Evolutionary conservation across 2,113 vertebrate genomes (phyloP), one percentile per base, ranked within the genome.

Genomic region (Scomber japonicus): DNA sequence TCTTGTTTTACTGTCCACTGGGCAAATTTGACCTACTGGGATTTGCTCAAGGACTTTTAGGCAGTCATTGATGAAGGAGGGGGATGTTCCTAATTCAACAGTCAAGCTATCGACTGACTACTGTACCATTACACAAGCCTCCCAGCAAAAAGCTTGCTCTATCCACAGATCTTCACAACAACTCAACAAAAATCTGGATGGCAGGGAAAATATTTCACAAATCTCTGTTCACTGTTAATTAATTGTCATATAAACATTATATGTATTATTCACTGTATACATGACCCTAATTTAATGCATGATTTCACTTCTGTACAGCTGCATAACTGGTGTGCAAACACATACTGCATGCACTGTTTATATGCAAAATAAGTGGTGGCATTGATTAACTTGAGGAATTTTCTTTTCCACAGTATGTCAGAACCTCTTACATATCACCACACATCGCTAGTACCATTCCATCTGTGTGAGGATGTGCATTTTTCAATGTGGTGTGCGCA

Each of bases 321-420:
- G 50, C 12, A 57, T 64, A 46, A 50, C 49, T 30, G 9, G 53
- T 71, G 74, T 72, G 44, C 24, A 65, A 55, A 66, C 71, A 84
- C 56, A 84, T 83, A 63, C 81, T 55, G 17, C 27, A 59, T 56
- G 54, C 49, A 67, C 56, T 83, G 66, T 81, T 88, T 70, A 46
- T 30, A 66, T 55, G 44, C 54, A 73, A 71, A 81, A 24, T 24
- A 66, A 70, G 24, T 64, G 61, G 56, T 3, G 9, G 35, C 45
- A 75, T 30, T 64, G 24, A 73, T 76, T 78, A 71, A 24, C n/a
- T 35, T 11, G 12, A 24, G 6, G 3, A 9, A 35, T 50, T 68
- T 57, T 10, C 16, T 67, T 81, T 72, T 24, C 31, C 57, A 68
- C 69, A 49, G 45, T 15, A 60, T 66, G 59, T 24, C 44, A 71